Evolutionary conservation across 2,888 invertebrate genomes (phyloP), one percentile per base, ranked within the genome.

Genomic region (Drosophila eohydei): DNA sequence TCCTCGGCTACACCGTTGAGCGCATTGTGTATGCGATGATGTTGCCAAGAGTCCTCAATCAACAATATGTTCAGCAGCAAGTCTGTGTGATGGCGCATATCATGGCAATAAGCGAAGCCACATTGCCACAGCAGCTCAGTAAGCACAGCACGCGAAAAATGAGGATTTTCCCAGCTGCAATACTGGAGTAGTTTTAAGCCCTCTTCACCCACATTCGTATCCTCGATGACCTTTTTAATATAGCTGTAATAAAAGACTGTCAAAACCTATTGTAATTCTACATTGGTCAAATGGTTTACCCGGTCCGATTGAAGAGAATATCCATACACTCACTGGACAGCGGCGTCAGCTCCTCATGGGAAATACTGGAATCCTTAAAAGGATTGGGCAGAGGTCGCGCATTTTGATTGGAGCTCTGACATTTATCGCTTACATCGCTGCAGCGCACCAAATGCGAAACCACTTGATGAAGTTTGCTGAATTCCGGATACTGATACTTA

Each of bases 91-190:
- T 98, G 97, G 52, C 98, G 95, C 92, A 99, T 94, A 93, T 99
- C 99, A 92, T 98, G 98, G 81, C 98, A 97, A 93, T 98, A 98
- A 3, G 98, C 97, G 83, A 95, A 95, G 5, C 95, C 95, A 79
- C 96, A 95, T 92, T 98, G 97, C 97, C 98, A 98, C 65, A 99
- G 94, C 48, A 99, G 93, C 93, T 99, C 98, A 50, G 96, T 96
- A 41, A 99, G 95, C 54, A 98, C 97, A 21, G 95, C 95, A 74
- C 97, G 96, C 36, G 98, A 98, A 93, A 98, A 97, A 81, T 96
- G 96, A 30, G 98, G 97, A 94, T 99, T 98, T 93, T 99, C 99
- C 98, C 98, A 99, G 91, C 97, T 97, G 92, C 98, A 96, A 93
- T 97, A 99, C 94, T 98, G 97, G 41, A 99, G 93, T 70, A 99